Conservation (phyloP, 2,888 invertebrate genomes). For the Amphipoea lucens region DNA sequence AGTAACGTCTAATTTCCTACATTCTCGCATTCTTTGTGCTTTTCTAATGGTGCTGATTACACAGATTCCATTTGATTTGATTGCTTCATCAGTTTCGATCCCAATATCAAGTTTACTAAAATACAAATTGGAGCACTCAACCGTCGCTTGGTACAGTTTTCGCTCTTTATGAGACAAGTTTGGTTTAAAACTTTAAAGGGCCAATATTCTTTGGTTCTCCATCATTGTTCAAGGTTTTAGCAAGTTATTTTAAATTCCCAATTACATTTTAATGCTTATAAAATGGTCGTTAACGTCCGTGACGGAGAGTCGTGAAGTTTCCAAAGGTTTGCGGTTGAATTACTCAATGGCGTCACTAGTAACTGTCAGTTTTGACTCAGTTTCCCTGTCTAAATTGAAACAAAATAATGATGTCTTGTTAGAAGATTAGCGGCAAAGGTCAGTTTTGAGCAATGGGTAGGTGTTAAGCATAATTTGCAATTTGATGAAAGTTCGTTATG, state of each 20-base stretch:
- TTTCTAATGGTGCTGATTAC: not conserved
- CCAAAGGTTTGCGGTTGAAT: slow-evolving; percentile 54
- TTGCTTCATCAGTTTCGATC: slow-evolving; percentile 15
- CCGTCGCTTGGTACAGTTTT: not conserved
- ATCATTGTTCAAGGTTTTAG: slow-evolving; percentile 20
- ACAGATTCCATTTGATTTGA: slow-evolving; percentile 5
- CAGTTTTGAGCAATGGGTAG: slow-evolving; percentile 13
- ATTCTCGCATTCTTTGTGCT: not conserved
- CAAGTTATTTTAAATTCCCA: slow-evolving; percentile 15
- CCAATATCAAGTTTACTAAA: slow-evolving; percentile 28
- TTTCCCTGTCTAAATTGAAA: slow-evolving; percentile 38
- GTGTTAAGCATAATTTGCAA: slow-evolving; percentile 9
- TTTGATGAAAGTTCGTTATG: not conserved
- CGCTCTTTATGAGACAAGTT: not conserved
- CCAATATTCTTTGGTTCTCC: slow-evolving; percentile 15
- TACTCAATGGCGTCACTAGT: slow-evolving; percentile 33
- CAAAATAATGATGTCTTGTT: slow-evolving; percentile 20
- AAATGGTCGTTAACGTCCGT: slow-evolving; percentile 57
- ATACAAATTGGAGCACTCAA: slow-evolving; percentile 7
- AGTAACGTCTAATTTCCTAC: not conserved
- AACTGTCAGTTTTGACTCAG: slow-evolving; percentile 26
- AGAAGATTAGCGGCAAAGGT: slow-evolving; percentile 37
- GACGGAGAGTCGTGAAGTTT: slow-evolving; percentile 59
- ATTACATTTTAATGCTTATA: slow-evolving; percentile 38
- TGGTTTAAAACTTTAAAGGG: not conserved